Evolutionary conservation across 2,888 invertebrate species (phyloP), one percentile per base, ranked within the genome.

Genomic region (Andrena chrysosceles): DNA sequence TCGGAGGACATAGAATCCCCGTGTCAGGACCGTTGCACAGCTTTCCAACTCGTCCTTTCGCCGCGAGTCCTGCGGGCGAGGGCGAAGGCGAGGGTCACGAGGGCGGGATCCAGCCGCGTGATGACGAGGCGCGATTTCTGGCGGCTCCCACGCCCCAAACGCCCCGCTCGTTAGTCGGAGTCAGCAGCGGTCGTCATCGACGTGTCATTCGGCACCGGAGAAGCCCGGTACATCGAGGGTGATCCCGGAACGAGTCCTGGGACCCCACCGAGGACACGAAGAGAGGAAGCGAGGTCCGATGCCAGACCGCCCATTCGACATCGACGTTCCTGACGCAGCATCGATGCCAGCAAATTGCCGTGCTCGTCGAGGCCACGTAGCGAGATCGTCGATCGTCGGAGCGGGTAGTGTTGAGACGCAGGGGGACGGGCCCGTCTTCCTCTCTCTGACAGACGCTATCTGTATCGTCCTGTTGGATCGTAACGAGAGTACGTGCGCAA

Each of bases 161-260:
- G 93, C 93, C 93, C 92, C 86, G 92, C 93, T 94, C 94, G 94
- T 94, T 94, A 94, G 91, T 91, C 92, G 81, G 91, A 94, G 93
- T 94, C 94, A 94, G 94, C 94, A 94, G 91, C 91, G 92, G 92
- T 93, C 93, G 93, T 94, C 94, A 94, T 94, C 94, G 93, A 92
- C 92, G 91, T 93, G 93, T 93, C 93, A 93, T 94, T 93, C 92
- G 91, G 91, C 91, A 90, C 90, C 87, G 90, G 88, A 88, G 82
- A 79, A 13, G 62, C 85, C 79, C 26, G 81, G 78, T 81, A 26
- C 85, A 83, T 72, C 83, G 74, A 49, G 74, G 81, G 87, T 20
- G 33, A 77, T 64, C 69, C 80, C 72, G 76, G 67, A 77, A 77
- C 80, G 79, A 33, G 48, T 67, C 20, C 54, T 48, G 42, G 31